A percentile compares a stretch with the other conserved stretches of the same genome.
Evolutionary conservation across 2,113 vertebrate genomes (phyloP).

Genomic region (Glaucidium brasilianum): DNA sequence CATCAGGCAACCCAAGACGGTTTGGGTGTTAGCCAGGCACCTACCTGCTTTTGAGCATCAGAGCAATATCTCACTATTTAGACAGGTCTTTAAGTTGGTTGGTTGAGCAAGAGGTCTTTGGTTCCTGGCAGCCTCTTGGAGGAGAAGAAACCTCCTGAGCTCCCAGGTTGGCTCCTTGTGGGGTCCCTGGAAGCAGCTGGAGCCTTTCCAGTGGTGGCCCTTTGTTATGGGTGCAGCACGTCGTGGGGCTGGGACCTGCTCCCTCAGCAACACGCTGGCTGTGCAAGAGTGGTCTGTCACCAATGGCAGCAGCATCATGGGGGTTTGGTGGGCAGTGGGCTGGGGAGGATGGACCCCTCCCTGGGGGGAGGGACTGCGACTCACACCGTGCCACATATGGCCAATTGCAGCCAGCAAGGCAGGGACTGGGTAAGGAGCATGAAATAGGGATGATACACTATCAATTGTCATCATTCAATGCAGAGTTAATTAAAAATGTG

Average conservation of each 20-base stretch:
- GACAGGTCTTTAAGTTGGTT: background rate
- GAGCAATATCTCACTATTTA: background rate
- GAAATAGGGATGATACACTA: background rate
- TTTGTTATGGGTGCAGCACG: rapidly evolving
- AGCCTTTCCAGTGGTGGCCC: background rate
- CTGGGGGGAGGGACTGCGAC: background rate
- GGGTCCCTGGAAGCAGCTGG: background rate
- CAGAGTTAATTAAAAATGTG: background rate
- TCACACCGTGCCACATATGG: rapidly evolving
- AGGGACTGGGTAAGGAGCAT: background rate
- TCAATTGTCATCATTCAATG: background rate
- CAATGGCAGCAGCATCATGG: background rate
- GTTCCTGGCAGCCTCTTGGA: background rate
- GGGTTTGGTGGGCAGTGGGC: too few species aligned
- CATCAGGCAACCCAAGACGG: background rate
- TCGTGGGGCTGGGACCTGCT: background rate
- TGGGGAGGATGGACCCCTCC: background rate
- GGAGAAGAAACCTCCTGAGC: background rate
- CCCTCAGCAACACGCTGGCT: rapidly evolving
- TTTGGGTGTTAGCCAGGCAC: background rate
- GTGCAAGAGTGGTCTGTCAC: rapidly evolving
- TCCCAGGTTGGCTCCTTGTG: rapidly evolving
- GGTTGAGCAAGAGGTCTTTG: background rate
- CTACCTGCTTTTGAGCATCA: background rate
- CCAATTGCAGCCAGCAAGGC: rapidly evolving